These are phyloP conservation scores for Volucella inflata DNA, from an alignment of 2,888 invertebrate genomes.

Conservation along the genomic window DNA sequence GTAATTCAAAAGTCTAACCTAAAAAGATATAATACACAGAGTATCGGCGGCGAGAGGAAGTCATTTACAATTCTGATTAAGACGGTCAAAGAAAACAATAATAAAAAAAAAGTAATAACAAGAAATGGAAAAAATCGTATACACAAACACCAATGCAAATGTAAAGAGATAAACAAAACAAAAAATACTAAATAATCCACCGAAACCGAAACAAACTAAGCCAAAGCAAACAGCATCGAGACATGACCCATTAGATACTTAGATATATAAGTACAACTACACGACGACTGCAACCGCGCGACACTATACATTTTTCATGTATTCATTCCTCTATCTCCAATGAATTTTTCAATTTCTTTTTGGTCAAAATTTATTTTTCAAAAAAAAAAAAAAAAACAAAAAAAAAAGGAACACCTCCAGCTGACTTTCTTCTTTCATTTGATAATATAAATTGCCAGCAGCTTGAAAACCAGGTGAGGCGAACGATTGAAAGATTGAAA, in stretches of 20 bases:
- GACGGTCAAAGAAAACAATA: conserved; percentile 25
- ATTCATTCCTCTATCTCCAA: background rate
- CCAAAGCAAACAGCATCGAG: conserved; percentile 46
- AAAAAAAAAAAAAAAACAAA: background rate
- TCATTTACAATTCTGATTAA: conserved; percentile 63
- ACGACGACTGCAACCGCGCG: conserved; percentile 22
- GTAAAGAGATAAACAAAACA: conserved; percentile 47
- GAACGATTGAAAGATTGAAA: conserved; percentile 1
- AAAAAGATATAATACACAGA: conserved; percentile 59
- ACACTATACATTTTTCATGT: conserved; percentile 24
- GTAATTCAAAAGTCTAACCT: conserved; percentile 5
- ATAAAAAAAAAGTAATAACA: conserved; percentile 24
- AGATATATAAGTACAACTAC: background rate
- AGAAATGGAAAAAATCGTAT: conserved; percentile 27
- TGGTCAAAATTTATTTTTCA: background rate
- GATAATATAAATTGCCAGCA: conserved; percentile 21
- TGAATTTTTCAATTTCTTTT: conserved; percentile 18
- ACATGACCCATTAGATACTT: conserved; percentile 30
- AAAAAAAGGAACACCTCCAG: conserved; percentile 51
- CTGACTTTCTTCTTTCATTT: conserved; percentile 66
- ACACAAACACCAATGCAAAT: conserved; percentile 48
- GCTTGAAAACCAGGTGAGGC: conserved; percentile 31
- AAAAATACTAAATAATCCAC: conserved; percentile 25
- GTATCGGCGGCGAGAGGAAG: conserved; percentile 48
- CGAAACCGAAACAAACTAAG: conserved; percentile 11